A percentile compares a stretch with the other conserved stretches of the same genome.
Conservation (phyloP, 23 tunicate species). For the Clavelina lepadiformis region DNA sequence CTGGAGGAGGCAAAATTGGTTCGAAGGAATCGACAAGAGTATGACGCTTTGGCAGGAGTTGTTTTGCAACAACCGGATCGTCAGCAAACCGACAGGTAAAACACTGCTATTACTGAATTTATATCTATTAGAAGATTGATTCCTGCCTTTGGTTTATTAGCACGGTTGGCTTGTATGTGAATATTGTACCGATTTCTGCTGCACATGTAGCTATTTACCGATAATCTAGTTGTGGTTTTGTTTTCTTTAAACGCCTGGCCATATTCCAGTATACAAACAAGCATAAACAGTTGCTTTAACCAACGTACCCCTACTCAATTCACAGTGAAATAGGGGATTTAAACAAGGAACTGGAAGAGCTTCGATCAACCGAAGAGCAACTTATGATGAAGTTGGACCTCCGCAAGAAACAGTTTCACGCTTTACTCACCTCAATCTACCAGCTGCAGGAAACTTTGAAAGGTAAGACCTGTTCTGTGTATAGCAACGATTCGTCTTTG, state of each 20-base stretch:
- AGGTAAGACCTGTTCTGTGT: too few relatives aligned
- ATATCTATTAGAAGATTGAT: background rate
- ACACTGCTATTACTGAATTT: too few relatives aligned
- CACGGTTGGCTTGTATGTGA: too few relatives aligned
- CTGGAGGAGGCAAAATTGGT: conserved; percentile 67
- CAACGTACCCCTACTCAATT: too few relatives aligned
- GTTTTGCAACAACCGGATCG: conserved; percentile 82
- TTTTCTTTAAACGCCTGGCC: too few relatives aligned
- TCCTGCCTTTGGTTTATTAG: background rate
- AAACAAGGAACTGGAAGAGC: conserved; percentile 47
- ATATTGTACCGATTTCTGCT: too few relatives aligned
- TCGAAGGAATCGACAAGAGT: conserved; percentile 69
- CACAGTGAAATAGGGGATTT: conserved; percentile 56
- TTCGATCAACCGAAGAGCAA: conserved; percentile 37
- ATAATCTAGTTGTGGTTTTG: too few relatives aligned
- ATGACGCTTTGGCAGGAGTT: conserved; percentile 75
- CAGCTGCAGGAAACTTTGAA: conserved; percentile 53
- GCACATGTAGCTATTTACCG: too few relatives aligned
- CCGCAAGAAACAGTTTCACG: conserved; percentile 86
- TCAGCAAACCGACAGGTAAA: conserved; percentile 58
- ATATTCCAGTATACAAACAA: too few relatives aligned
- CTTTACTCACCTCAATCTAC: conserved; percentile 64
- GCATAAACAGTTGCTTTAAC: too few relatives aligned
- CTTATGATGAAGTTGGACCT: conserved; percentile 52
- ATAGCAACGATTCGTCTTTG: too few relatives aligned